Percentiles rank a stretch among this genome's conserved stretches.
phyloP scores from a whole-genome alignment of 2,888 invertebrate species.

The Globia sparganii region DNA sequence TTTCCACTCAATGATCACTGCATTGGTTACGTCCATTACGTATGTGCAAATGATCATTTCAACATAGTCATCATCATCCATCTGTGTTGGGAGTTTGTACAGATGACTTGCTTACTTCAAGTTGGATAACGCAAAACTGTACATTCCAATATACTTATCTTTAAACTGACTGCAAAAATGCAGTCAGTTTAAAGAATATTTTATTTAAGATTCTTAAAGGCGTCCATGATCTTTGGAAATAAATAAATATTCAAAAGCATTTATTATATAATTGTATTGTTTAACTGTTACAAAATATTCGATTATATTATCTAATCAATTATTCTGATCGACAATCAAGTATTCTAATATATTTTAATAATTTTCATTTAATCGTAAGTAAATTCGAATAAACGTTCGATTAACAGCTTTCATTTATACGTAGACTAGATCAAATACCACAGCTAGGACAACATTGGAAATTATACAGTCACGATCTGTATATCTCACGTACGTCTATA shows the following conservation, averaged over 20 bases:
- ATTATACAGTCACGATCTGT: constrained; percentile 38
- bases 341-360: constrained; percentile 31
- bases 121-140: not conserved
- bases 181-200: no score
- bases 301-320: constrained; percentile 46
- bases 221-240: constrained; percentile 30
- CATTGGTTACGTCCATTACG: constrained; percentile 60
- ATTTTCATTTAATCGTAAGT: constrained; percentile 26
- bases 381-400: constrained; percentile 18
- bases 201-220: not conserved
- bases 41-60: constrained; percentile 52
- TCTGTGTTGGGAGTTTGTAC: constrained; percentile 13
- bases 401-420: constrained; percentile 6
- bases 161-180: no score
- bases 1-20: constrained; percentile 67
- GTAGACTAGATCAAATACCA: constrained; percentile 19
- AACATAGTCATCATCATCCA: constrained; percentile 44
- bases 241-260: constrained; percentile 29
- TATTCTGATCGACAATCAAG: constrained; percentile 47
- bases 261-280: constrained; percentile 43
- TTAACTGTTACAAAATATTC: constrained; percentile 31
- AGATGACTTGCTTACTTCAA: constrained; percentile 14
- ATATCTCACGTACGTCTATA: constrained; percentile 34
- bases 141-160: not conserved
- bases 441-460: constrained; percentile 26